A percentile compares a stretch with the other conserved stretches of the same genome.
Conservation (phyloP, 37 sponge, comb jelly and placozoan genomes). For the Halisarca cf. caerulea region DNA sequence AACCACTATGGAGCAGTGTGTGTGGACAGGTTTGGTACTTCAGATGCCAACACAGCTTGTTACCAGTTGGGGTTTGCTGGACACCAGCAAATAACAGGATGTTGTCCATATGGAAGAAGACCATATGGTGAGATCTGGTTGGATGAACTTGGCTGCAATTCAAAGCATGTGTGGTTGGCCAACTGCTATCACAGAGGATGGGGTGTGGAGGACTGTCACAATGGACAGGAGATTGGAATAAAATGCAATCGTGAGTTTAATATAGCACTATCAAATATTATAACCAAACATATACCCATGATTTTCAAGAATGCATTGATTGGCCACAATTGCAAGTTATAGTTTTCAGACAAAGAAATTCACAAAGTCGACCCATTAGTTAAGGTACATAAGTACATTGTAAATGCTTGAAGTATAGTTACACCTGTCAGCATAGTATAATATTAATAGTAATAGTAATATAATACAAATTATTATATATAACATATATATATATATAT, state of each 20-base stretch:
- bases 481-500: no score
- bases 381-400: no score
- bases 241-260: slow-evolving; percentile 18
- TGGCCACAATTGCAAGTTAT: no score
- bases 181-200: slow-evolving; percentile 23
- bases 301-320: no score
- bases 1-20: neutral
- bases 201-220: slow-evolving; percentile 27
- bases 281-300: no score
- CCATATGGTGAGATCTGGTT: slow-evolving; percentile 8
- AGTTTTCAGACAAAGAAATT: no score
- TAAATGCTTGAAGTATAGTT: no score
- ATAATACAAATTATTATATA: no score
- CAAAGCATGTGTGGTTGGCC: neutral
- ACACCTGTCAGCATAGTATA: no score
- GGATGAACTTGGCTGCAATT: neutral
- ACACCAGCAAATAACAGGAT: neutral
- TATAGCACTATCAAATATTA: no score
- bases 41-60: neutral
- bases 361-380: no score
- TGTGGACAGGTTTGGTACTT: neutral
- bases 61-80: slow-evolving; percentile 29
- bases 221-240: slow-evolving; percentile 3
- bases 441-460: no score
- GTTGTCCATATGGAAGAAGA: neutral